Base-by-base conservation (phyloP, 2,888 invertebrate species). In the Nudaria mundana region DNA sequence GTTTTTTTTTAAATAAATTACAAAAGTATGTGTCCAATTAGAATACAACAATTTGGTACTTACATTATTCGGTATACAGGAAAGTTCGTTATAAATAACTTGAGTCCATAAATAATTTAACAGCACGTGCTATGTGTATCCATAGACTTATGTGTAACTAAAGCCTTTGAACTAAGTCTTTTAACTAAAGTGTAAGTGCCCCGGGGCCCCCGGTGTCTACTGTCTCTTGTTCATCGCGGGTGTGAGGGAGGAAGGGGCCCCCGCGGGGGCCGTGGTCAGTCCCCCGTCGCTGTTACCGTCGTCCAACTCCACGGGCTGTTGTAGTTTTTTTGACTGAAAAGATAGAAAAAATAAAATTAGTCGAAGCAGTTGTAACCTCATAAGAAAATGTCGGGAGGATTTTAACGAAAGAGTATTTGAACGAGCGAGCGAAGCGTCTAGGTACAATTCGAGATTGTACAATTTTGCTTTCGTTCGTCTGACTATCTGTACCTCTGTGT, bases 261-360 rank as follows among this genome's bases (percentile, higher is more conserved):
- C 75, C 89, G 85, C 91, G 90, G 90, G 73, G 90, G 77, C 66
- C 81, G 71, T 68, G 90, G 91, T 91, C 92, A 92, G 91, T 92
- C 92, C 24, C 92, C 92, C 48, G 91, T 90, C 37, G 91, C 91
- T 1, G 92, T 90, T 71, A 92, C 91, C 51, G 90, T 90, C 56
- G 92, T 91, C 91, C 92, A 92, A 79, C 88, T 90, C 92, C 92
- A 92, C 34, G 91, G 91, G 70, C 88, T 90, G 71, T 81, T 85
- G 86, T 91, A 91, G 65, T 85, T 85, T 72, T 91, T 91, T 69
- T 92, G 91, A 66, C 92, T 92, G 91, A 34, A 84, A 84, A 74
- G 49, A 75, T 45, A 56, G 57, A 53, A 13, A 58, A 56, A 48
- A 20, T 0, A 10, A 14, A 2, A 49, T 58, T 52, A 60, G 42